phyloP scores from a whole-genome alignment of 2,797 vertebrate species.

The Amphiprion clarkii region DNA sequence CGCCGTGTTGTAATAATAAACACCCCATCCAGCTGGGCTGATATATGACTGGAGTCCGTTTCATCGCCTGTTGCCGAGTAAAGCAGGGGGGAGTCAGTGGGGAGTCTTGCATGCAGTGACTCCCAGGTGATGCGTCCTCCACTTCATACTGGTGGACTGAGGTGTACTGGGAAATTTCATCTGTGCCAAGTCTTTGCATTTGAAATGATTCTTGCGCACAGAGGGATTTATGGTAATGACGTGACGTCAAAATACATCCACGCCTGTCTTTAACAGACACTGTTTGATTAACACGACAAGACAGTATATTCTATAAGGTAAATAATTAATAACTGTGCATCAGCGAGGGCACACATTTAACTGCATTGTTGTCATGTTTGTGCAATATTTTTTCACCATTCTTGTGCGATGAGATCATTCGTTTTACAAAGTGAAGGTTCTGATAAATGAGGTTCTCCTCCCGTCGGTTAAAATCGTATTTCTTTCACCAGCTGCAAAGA shows the following conservation, averaged over 20 bases:
- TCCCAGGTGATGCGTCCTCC: conserved; percentile 68
- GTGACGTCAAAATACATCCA: background rate
- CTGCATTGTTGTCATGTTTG: background rate
- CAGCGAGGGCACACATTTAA: background rate
- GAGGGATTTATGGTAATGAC: conserved; percentile 10
- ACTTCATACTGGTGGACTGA: conserved; percentile 38
- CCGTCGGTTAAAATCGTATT: conserved; percentile 30
- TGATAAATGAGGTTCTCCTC: conserved; percentile 29
- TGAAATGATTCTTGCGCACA: conserved; percentile 27
- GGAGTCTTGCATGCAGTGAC: conserved; percentile 49
- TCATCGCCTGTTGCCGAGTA: conserved; percentile 81
- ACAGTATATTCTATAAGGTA: conserved; percentile 12
- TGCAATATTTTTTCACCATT: background rate
- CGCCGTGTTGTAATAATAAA: conserved; percentile 81
- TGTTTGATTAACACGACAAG: conserved; percentile 1
- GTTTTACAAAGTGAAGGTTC: conserved; percentile 6
- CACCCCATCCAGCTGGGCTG: conserved; percentile 75
- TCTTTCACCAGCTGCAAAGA: conserved; percentile 52
- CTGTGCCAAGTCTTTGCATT: conserved; percentile 35
- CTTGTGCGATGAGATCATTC: background rate
- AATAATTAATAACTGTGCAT: background rate
- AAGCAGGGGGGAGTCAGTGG: conserved; percentile 63
- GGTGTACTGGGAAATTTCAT: conserved; percentile 38
- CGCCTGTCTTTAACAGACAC: background rate
- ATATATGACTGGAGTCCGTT: conserved; percentile 75